Conservation (phyloP, 2,113 vertebrate species). For the Vidua chalybeata region DNA sequence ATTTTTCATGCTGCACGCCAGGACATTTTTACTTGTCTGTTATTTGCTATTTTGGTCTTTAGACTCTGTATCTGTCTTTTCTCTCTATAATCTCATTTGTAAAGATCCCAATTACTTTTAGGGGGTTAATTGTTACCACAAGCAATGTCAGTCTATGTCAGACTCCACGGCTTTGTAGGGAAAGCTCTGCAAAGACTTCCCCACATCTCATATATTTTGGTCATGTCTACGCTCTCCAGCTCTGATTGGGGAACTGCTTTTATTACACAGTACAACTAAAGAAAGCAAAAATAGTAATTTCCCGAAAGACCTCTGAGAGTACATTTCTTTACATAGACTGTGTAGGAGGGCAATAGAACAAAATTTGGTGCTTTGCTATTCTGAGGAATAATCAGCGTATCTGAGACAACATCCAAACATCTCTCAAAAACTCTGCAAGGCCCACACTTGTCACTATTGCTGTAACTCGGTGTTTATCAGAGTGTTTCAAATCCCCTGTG, state of each 20-base stretch:
- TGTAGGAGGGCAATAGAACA: conserved; percentile 10
- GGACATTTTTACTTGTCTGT: not conserved
- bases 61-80: not conserved
- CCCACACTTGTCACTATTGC: not conserved
- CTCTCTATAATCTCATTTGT: not conserved
- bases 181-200: not conserved
- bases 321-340: not conserved
- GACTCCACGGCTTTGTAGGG: not conserved
- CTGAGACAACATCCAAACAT: not conserved
- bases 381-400: not conserved
- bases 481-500: not conserved
- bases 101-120: not conserved
- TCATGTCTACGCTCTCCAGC: not conserved
- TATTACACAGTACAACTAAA: not conserved
- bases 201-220: not conserved
- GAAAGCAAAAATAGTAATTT: conserved; percentile 16
- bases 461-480: not conserved
- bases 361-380: not conserved
- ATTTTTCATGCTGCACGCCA: not conserved
- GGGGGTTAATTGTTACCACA: not conserved
- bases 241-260: not conserved
- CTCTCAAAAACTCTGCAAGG: not conserved
- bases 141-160: not conserved
- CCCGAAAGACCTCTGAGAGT: not conserved
- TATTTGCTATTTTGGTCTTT: not conserved